Percentiles rank a stretch among this genome's conserved stretches.
Conservation (phyloP, 2,797 vertebrate genomes). For the Parauchenoglanis punctatus region DNA sequence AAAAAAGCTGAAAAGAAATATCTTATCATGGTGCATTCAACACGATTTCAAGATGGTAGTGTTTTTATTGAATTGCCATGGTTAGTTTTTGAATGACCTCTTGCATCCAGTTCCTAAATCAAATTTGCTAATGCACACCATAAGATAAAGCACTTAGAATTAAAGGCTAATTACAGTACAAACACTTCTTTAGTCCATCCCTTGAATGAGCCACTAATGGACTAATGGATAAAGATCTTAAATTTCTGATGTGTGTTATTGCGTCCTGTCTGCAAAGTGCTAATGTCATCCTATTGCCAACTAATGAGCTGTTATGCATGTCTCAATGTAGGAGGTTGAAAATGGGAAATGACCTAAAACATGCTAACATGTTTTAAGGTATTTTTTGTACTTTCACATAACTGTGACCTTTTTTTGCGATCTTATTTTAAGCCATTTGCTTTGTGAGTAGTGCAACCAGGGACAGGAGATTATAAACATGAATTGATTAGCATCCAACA, state of each 20-base stretch:
- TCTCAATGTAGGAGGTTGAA: slow-evolving; percentile 15
- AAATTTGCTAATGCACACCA: slow-evolving; percentile 1
- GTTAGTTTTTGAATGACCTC: slow-evolving; percentile 6
- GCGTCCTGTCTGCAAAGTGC: slow-evolving; percentile 35
- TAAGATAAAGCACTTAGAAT: slow-evolving; percentile 7
- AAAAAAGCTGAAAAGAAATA: background rate
- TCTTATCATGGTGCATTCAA: background rate
- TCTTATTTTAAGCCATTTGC: slow-evolving; percentile 17
- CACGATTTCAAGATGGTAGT: slow-evolving; percentile 2
- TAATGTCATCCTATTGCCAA: slow-evolving; percentile 12
- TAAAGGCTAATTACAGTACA: background rate
- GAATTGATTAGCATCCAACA: slow-evolving; percentile 4
- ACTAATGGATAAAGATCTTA: background rate
- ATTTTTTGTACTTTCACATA: slow-evolving; percentile 10
- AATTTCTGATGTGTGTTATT: slow-evolving; percentile 6
- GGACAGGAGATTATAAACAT: slow-evolving; percentile 4
- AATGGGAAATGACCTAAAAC: slow-evolving; percentile 31
- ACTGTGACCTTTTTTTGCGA: background rate
- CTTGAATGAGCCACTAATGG: slow-evolving; percentile 20
- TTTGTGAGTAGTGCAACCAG: slow-evolving; percentile 20
- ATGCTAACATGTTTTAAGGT: background rate
- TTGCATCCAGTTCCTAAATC: background rate
- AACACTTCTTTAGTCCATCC: background rate
- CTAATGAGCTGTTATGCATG: slow-evolving; percentile 36
- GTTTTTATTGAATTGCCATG: slow-evolving; percentile 22